phyloP scores from a whole-genome alignment of 2,113 vertebrate genomes.

The Indicator indicator region DNA sequence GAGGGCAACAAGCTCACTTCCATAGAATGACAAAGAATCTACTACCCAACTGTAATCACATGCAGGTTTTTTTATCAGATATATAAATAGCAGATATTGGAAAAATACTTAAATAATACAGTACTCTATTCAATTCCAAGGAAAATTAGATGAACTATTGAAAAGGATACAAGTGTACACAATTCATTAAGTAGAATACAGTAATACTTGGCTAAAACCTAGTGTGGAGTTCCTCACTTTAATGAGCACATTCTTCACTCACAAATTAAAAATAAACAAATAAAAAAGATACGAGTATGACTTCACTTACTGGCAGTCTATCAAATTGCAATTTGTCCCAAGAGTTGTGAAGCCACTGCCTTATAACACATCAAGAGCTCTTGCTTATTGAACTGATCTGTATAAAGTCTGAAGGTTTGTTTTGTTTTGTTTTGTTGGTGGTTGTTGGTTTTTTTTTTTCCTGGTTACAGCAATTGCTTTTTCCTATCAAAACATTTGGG shows the following conservation, averaged over 20 bases:
- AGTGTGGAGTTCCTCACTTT: conserved; percentile 22
- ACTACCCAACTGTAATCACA: background rate
- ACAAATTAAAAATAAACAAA: conserved; percentile 72
- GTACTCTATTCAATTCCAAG: conserved; percentile 21
- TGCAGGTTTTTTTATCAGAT: background rate
- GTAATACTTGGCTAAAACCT: conserved; percentile 44
- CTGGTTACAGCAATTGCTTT: conserved; percentile 19
- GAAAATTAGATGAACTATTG: conserved; percentile 26
- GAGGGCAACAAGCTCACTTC: background rate
- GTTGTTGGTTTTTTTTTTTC: background rate
- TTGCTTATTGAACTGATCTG: conserved; percentile 11
- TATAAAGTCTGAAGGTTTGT: background rate
- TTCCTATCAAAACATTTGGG: conserved; percentile 6
- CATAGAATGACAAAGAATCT: background rate
- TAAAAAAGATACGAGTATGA: conserved; percentile 57
- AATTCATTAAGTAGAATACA: conserved; percentile 36
- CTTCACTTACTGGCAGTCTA: conserved; percentile 35
- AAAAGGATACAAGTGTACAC: background rate
- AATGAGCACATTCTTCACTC: conserved; percentile 60
- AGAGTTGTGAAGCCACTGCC: conserved; percentile 41
- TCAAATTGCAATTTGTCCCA: conserved; percentile 56
- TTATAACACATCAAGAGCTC: conserved; percentile 3
- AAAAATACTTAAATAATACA: conserved; percentile 30
- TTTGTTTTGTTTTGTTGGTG: too few relatives aligned
- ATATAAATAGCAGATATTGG: background rate